A percentile compares a stretch with the other conserved stretches of the same genome.
These are phyloP conservation scores for Apis laboriosa DNA, from an alignment of 1,140 invertebrate genomes.

Conservation along the genomic window DNA sequence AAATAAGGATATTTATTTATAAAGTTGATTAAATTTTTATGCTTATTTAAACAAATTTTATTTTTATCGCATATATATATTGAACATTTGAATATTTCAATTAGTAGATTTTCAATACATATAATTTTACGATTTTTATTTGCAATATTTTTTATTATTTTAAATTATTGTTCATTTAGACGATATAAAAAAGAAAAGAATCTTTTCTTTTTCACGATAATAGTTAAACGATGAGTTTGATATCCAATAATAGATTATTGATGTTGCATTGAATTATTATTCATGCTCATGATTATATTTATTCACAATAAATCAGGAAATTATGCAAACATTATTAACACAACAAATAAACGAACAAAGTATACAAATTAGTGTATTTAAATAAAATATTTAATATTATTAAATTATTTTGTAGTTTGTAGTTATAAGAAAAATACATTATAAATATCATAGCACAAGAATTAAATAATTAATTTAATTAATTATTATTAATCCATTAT, in stretches of 20 bases:
- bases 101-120: too few species aligned
- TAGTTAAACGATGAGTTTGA: background rate
- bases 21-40: too few species aligned
- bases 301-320: background rate
- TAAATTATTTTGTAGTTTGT: background rate
- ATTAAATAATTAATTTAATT: background rate
- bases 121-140: background rate
- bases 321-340: background rate
- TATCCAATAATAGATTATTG: conserved; percentile 14
- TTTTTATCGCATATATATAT: too few species aligned
- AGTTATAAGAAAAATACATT: background rate
- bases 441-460: too few species aligned
- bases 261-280: background rate
- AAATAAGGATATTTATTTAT: too few species aligned
- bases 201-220: conserved; percentile 1
- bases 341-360: background rate
- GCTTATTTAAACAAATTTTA: too few species aligned
- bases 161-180: background rate
- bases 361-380: background rate
- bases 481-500: background rate
- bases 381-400: background rate
- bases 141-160: background rate
- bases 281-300: background rate
- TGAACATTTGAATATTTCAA: too few species aligned
- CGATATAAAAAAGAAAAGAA: background rate